Evolutionary conservation across 2,888 invertebrate genomes (phyloP), one percentile per base, ranked within the genome.

Genomic region (Fabriciana adippe): DNA sequence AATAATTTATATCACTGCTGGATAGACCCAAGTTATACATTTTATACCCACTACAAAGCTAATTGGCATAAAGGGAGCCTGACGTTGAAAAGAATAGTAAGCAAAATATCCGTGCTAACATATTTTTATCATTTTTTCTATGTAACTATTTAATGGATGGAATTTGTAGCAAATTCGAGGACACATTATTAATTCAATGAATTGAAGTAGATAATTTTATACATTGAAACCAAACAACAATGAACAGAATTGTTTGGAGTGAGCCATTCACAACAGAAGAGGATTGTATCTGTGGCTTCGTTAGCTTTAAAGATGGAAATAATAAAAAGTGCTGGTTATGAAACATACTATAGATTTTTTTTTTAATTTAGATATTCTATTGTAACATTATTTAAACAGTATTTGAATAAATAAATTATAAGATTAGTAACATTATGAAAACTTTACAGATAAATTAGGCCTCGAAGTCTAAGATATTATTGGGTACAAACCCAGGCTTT

Each of bases 81-180:
- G 16, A 18, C 41, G 26, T 51, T 53, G 53, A 31, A 53, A 59
- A 65, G 45, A 21, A 41, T 53, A 51, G 47, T 53, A 47, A 65
- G 5, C 26, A 55, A 45, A 53, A 65, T 53, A 53, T 26, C 16
- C 21, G 13, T 26, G 57, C 45, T 41, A 35, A 50, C 50, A 57
- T 51, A 57, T 57, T 65, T 45, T 51, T 57, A 35, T 11, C 15
- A 21, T 26, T 54, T 26, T 54, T 61, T 54, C 21, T 41, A n/a
- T 41, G 57, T 50, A 51, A n/a, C 35, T 21, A 50, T 35, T 56
- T 35, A 26, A 55, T 21, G 26, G 3, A 15, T 26, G 26, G 3
- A 26, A 26, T 47, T 55, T 55, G 53, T 45, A 21, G 62, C 35
- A 62, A 53, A 53, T 45, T 51, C 18, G 21, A 53, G 4, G 21